A percentile compares a stretch with the other conserved stretches of the same genome.
Conservation (phyloP, 2,113 vertebrate genomes). For the Myiagra hebetior region DNA sequence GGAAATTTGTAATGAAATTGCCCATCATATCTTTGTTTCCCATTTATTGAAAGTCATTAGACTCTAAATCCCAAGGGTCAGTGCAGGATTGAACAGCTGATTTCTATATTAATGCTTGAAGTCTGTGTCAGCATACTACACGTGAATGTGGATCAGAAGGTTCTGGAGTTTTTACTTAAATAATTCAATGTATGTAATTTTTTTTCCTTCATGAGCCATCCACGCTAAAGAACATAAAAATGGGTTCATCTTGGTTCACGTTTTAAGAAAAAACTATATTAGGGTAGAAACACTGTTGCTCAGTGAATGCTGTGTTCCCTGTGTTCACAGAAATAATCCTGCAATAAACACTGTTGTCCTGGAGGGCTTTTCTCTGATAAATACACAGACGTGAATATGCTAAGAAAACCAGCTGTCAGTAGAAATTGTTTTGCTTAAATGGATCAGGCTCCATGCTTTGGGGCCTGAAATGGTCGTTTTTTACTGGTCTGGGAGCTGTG, state of each 20-base stretch:
- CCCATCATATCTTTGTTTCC: background rate
- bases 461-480: slow-evolving; percentile 55
- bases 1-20: background rate
- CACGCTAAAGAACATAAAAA: background rate
- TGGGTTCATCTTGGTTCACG: background rate
- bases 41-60: background rate
- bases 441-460: slow-evolving; percentile 37
- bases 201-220: background rate
- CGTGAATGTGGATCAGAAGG: background rate
- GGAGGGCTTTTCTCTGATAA: slow-evolving; percentile 60
- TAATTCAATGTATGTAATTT: background rate
- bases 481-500: slow-evolving; percentile 71
- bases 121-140: background rate
- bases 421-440: slow-evolving; percentile 68
- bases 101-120: background rate
- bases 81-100: background rate
- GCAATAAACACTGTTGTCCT: slow-evolving; percentile 71
- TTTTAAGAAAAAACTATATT: slow-evolving; percentile 29
- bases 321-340: slow-evolving; percentile 68
- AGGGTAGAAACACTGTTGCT: slow-evolving; percentile 45
- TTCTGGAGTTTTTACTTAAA: background rate
- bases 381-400: slow-evolving; percentile 49
- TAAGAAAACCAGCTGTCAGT: slow-evolving; percentile 68
- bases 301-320: slow-evolving; percentile 46
- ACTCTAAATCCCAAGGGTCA: background rate